Evolutionary conservation across 2,888 invertebrate species (phyloP).

Genomic region (Philaethria dido): DNA sequence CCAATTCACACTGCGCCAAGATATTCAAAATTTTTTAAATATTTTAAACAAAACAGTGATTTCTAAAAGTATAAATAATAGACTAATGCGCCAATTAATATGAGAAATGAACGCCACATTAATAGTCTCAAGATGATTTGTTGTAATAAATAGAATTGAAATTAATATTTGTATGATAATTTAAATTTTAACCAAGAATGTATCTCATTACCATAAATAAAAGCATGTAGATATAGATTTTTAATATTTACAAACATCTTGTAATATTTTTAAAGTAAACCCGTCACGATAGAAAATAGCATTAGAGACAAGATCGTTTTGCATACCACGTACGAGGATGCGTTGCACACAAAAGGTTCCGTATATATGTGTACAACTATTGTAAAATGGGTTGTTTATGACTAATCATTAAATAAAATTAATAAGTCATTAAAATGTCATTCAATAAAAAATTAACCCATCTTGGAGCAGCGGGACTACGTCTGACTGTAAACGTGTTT

Average conservation of each 20-base stretch:
- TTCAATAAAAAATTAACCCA: no score
- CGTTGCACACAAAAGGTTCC: neutral
- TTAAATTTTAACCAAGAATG: neutral
- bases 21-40: no score
- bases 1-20: no score
- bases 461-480: no score
- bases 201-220: constrained; percentile 13
- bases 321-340: neutral
- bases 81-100: constrained; percentile 3
- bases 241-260: neutral
- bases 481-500: no score
- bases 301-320: neutral
- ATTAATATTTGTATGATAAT: constrained; percentile 3
- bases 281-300: neutral
- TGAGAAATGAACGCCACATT: neutral
- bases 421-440: no score
- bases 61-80: neutral
- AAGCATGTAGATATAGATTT: neutral
- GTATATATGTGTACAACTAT: no score
- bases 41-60: no score
- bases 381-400: no score
- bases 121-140: neutral
- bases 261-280: neutral
- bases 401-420: no score
- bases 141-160: neutral